Evolutionary conservation across 1,140 invertebrate species (phyloP), one percentile per base, ranked within the genome.

Genomic region (Eufriesea mexicana): DNA sequence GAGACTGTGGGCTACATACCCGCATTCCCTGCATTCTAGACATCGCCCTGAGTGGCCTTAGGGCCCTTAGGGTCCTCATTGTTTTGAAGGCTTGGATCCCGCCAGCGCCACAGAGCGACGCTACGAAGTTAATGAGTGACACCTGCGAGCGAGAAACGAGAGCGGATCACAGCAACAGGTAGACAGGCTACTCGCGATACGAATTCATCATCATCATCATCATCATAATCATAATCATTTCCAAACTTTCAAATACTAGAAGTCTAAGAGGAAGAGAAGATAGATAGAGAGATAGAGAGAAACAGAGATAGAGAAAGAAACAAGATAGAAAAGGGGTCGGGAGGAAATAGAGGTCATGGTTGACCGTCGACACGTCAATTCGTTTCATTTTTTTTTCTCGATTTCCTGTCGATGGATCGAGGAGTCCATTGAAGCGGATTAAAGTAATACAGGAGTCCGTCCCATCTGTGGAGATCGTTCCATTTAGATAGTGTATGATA

Each of bases 81-180:
- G 98, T 98, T 97, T 98, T 98, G 97, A 99, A 98, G 95, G 98
- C 98, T 96, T 98, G 98, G 96, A 98, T 98, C 95, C 98, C 98
- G 94, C 98, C 98, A 94, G 97, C 97, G 94, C 98, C 98, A 95
- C 96, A 96, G 94, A 98, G 96, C 94, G 97, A 98, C 94, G 98
- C 98, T 95, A 98, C 96, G 96, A 99, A 98, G 96, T 99, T 99
- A 96, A 99, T 98, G 95, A 99, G 96, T 94, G 98, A 99, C 94
- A 98, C 98, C 97, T 98, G 96, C 92, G 94, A 95, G 92, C 94
- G 94, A 95, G 94, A 95, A 94, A 95, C 93, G 92, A 94, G 88
- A 94, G 90, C 92, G 91, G 91, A 92, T 94, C 91, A 93, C 89
- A 87, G 87, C 89, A 87, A 87, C 83, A 91, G 87, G 85, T 90